phyloP scores from a whole-genome alignment of 2,797 vertebrate genomes.

The Coreius guichenoti region DNA sequence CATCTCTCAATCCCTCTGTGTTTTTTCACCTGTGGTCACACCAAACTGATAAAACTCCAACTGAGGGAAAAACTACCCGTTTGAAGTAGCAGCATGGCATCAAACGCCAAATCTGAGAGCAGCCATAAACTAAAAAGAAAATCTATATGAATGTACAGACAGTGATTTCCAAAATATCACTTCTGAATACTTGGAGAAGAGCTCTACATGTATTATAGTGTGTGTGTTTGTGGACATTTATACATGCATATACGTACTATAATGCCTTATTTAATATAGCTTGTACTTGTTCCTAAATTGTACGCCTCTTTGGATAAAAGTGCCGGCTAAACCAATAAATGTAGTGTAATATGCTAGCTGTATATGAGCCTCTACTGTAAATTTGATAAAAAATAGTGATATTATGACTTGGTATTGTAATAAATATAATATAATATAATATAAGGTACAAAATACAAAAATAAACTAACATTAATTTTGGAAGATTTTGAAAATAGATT shows the following conservation, averaged over 20 bases:
- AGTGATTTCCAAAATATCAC: conserved; percentile 66
- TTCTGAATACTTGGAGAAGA: not conserved
- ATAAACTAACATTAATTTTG: not conserved
- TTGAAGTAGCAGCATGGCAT: conserved; percentile 66
- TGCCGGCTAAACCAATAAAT: not conserved
- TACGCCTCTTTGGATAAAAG: not conserved
- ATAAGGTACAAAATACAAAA: not conserved
- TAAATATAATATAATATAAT: not conserved
- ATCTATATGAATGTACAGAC: conserved; percentile 70
- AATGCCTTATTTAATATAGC: not conserved
- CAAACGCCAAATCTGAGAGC: conserved; percentile 70
- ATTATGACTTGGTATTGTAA: not conserved
- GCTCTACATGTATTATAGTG: not conserved
- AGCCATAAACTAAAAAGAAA: conserved; percentile 73
- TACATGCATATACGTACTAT: not conserved
- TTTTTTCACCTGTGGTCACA: conserved; percentile 73
- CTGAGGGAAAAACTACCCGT: conserved; percentile 60
- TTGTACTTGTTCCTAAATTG: not conserved
- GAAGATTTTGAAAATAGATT: not conserved
- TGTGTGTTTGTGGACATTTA: not conserved
- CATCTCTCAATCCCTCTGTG: conserved; percentile 41
- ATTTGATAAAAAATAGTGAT: not conserved
- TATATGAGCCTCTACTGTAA: not conserved
- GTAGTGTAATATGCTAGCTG: not conserved
- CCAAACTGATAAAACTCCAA: conserved; percentile 72